Conservation (phyloP, 2,113 vertebrate genomes). For the Chaenogobius annularis region DNA sequence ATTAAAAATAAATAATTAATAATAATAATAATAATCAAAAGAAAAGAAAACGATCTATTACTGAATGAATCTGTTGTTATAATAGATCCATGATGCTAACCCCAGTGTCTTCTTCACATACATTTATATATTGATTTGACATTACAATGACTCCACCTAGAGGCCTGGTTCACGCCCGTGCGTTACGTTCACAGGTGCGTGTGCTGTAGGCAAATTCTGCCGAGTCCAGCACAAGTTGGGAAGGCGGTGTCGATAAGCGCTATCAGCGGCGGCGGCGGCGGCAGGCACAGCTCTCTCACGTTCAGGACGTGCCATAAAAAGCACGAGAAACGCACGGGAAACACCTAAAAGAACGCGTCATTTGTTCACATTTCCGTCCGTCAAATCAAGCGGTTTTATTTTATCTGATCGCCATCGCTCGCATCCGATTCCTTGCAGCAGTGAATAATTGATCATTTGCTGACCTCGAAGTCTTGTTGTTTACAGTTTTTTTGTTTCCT, state of each 20-base stretch:
- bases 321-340: slow-evolving; percentile 1
- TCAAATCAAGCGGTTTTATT: not conserved
- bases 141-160: not conserved
- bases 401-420: not conserved
- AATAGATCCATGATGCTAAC: too few species aligned
- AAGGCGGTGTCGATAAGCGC: slow-evolving; percentile 6
- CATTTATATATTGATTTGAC: too few species aligned
- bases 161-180: not conserved
- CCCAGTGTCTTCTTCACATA: too few species aligned
- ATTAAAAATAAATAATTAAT: too few species aligned
- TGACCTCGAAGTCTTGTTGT: slow-evolving; percentile 16
- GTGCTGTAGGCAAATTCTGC: not conserved
- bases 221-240: not conserved
- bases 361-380: not conserved
- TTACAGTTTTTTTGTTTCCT: slow-evolving; percentile 3
- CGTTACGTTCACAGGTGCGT: not conserved
- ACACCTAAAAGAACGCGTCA: not conserved
- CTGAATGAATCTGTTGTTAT: too few species aligned
- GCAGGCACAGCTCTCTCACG: not conserved
- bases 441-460: slow-evolving; percentile 60
- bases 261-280: not conserved
- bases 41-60: too few species aligned
- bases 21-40: too few species aligned
- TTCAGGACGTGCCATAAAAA: not conserved
- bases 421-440: slow-evolving; percentile 26